A percentile compares a stretch with the other conserved stretches of the same genome.
phyloP scores from a whole-genome alignment of 2,888 invertebrate genomes.

The Onchidella celtica region DNA sequence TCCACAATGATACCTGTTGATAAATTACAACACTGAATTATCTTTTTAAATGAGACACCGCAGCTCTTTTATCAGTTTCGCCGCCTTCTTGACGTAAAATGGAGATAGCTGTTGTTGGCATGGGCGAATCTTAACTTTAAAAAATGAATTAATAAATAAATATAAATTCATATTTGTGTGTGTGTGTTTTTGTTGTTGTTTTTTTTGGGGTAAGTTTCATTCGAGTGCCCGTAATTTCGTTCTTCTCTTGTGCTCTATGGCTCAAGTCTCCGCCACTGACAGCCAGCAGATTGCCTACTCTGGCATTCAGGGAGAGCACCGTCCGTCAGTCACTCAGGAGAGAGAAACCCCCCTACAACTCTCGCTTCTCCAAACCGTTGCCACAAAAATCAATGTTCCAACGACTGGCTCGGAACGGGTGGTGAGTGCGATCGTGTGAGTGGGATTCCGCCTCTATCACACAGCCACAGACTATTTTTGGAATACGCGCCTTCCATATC shows the following conservation, averaged over 20 bases:
- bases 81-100: no score
- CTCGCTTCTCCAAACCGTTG: not conserved
- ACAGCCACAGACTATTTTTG: constrained; percentile 27
- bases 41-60: no score
- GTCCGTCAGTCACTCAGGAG: not conserved
- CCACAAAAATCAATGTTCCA: constrained; percentile 39
- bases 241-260: no score
- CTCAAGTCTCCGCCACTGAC: not conserved
- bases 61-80: no score
- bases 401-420: constrained; percentile 28
- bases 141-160: not conserved
- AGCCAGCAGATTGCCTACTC: constrained; percentile 16
- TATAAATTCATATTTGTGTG: constrained; percentile 1
- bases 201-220: not conserved
- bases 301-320: not conserved
- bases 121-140: no score
- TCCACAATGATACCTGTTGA: no score
- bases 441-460: not conserved
- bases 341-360: not conserved
- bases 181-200: not conserved
- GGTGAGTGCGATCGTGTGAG: constrained; percentile 12
- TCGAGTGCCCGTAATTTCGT: no score
- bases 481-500: constrained; percentile 31
- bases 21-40: no score
- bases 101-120: no score